Evolutionary conservation across 2,113 vertebrate genomes (phyloP).

Genomic region (Prunella fulvescens): DNA sequence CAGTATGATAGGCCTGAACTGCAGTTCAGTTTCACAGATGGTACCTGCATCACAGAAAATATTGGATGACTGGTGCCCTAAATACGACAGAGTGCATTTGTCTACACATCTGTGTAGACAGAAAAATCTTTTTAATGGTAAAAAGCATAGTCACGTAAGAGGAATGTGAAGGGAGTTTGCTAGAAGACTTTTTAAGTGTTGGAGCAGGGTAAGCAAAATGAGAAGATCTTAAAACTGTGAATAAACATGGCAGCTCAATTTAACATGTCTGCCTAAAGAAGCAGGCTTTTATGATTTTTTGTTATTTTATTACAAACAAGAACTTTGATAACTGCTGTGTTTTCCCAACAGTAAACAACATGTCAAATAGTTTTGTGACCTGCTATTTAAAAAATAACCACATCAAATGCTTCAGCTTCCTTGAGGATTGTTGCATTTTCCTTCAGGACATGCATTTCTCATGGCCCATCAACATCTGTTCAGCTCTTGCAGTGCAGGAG

Average conservation of each 20-base stretch:
- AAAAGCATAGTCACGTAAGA: background rate
- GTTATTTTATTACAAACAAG: background rate
- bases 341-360: background rate
- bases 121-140: conserved; percentile 7
- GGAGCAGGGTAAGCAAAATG: background rate
- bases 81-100: conserved; percentile 12
- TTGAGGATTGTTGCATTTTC: background rate
- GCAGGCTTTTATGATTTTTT: background rate
- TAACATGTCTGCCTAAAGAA: background rate
- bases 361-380: background rate
- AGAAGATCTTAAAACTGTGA: background rate
- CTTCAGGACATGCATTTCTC: background rate
- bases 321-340: background rate
- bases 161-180: background rate
- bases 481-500: background rate
- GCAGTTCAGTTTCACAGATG: conserved; percentile 33
- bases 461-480: background rate
- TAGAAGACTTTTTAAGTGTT: background rate
- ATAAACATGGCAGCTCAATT: background rate
- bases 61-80: conserved; percentile 26
- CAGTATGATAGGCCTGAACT: background rate
- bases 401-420: background rate
- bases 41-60: conserved; percentile 20
- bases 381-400: background rate
- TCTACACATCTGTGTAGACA: background rate